These are phyloP conservation scores for Agrypnus murinus DNA, from an alignment of 2,888 invertebrate species.

Conservation along the genomic window DNA sequence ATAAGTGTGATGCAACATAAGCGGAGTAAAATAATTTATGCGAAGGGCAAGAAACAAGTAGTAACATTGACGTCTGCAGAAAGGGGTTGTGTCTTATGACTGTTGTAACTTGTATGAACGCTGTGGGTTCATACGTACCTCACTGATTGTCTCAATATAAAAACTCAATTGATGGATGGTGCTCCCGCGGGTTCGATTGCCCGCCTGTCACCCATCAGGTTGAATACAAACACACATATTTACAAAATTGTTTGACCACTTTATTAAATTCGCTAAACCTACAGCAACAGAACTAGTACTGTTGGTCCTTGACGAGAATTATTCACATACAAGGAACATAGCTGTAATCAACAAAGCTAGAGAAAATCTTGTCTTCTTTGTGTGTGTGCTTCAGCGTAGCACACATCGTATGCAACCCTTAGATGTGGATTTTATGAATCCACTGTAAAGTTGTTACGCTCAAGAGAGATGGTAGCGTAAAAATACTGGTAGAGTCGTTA, in stretches of 20 bases:
- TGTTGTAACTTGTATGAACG: no score
- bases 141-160: no score
- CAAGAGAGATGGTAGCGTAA: conserved; percentile 18
- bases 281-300: conserved; percentile 50
- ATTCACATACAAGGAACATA: conserved; percentile 19
- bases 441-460: conserved; percentile 49
- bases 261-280: conserved; percentile 39
- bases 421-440: background rate
- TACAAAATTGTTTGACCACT: conserved; percentile 62
- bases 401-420: conserved; percentile 52
- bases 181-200: no score
- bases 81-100: no score
- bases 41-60: no score
- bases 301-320: conserved; percentile 47
- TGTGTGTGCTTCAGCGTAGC: conserved; percentile 40
- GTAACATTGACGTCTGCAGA: no score
- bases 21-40: no score
- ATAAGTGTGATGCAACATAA: no score
- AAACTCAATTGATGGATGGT: no score
- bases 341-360: conserved; percentile 58
- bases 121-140: no score
- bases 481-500: background rate
- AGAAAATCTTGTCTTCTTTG: conserved; percentile 33
- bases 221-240: conserved; percentile 62
- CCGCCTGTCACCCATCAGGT: conserved; percentile 60